Percentiles rank a stretch among this genome's conserved stretches.
Evolutionary conservation across 2,888 invertebrate species (phyloP).

Genomic region (Caenorhabditis auriculariae): DNA sequence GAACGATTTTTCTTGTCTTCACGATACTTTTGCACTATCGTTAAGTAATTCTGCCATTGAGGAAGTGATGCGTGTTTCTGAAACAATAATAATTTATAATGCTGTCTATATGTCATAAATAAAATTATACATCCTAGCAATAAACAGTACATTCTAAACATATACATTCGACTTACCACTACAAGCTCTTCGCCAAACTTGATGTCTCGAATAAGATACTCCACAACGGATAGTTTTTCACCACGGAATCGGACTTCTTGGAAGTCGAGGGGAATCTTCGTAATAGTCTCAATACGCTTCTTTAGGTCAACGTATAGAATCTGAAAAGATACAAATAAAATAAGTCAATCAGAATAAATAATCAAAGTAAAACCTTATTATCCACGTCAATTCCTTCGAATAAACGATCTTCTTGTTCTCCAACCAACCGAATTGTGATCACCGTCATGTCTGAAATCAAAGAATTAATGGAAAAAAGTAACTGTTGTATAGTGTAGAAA

Average conservation of each 20-base stretch:
- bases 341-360: no score
- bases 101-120: no score
- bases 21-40: conserved; percentile 1
- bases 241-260: conserved; percentile 7
- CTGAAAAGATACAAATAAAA: no score
- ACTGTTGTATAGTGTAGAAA: no score
- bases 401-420: conserved; percentile 9
- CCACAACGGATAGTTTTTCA: no score
- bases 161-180: conserved; percentile 9
- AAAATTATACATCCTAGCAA: no score
- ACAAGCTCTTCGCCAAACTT: conserved; percentile 7
- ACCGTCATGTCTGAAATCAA: no score
- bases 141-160: conserved; percentile 13
- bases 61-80: conserved; percentile 11
- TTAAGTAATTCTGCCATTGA: conserved; percentile 8
- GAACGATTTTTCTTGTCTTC: conserved; percentile 3
- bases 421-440: conserved; percentile 6
- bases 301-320: conserved; percentile 2
- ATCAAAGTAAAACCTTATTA: not conserved
- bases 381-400: conserved; percentile 2
- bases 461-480: no score
- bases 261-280: conserved; percentile 4
- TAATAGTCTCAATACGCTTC: conserved; percentile 5
- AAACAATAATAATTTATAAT: no score
- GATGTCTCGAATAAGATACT: not conserved